Conservation (phyloP, 2,113 vertebrate genomes). For the Hippoglossus stenolepis region DNA sequence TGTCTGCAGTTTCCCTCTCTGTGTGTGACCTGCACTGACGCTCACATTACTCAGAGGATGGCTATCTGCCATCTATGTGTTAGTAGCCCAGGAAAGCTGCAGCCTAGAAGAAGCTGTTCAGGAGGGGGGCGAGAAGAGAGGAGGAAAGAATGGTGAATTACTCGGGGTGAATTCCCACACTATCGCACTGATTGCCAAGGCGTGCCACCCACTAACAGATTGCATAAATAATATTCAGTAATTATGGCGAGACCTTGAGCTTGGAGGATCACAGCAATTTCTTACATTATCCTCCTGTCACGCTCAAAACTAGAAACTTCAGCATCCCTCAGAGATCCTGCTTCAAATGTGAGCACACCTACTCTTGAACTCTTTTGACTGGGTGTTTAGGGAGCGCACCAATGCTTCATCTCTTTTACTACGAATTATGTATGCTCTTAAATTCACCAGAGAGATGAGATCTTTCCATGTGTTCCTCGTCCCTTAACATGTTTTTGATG, state of each 20-base stretch:
- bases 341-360: constrained; percentile 1
- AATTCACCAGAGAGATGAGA: not conserved
- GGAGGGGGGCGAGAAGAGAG: not conserved
- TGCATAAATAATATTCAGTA: constrained; percentile 62
- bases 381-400: not conserved
- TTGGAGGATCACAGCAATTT: constrained; percentile 13
- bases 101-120: constrained; percentile 24
- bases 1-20: constrained; percentile 13
- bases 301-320: not conserved
- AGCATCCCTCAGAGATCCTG: constrained; percentile 2
- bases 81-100: constrained; percentile 16
- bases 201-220: constrained; percentile 45
- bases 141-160: constrained; percentile 31
- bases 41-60: constrained; percentile 39
- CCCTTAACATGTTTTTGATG: not conserved
- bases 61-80: constrained; percentile 30
- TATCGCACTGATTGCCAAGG: constrained; percentile 51
- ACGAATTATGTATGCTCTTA: not conserved
- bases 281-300: constrained; percentile 26
- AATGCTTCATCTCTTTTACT: not conserved
- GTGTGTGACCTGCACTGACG: constrained; percentile 33
- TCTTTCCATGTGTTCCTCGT: not conserved
- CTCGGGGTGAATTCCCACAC: constrained; percentile 46
- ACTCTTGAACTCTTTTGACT: not conserved
- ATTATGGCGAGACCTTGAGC: constrained; percentile 36